Evolutionary conservation across 2,888 invertebrate genomes (phyloP).

Genomic region (Tethea ocularis): DNA sequence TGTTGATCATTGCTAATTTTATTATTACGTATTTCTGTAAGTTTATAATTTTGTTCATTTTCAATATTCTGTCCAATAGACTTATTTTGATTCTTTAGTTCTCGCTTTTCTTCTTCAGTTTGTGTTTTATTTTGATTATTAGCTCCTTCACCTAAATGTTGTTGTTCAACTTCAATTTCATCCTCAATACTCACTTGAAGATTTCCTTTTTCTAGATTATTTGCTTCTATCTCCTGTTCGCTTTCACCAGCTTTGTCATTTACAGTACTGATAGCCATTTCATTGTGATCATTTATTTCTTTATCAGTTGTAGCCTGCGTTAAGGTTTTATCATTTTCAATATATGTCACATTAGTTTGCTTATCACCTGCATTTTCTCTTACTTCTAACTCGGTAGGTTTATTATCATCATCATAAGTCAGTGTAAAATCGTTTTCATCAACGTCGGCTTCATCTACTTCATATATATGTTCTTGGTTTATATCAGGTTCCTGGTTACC

Average conservation of each 20-base stretch:
- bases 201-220: constrained; percentile 15
- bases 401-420: neutral
- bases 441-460: constrained; percentile 7
- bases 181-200: neutral
- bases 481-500: neutral
- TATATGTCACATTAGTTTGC: neutral
- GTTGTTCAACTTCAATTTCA: neutral
- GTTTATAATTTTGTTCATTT: constrained; percentile 15
- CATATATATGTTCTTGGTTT: constrained; percentile 8
- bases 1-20: constrained; percentile 18
- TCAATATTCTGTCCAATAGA: constrained; percentile 15
- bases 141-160: neutral
- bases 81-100: constrained; percentile 13
- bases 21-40: constrained; percentile 13
- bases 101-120: constrained; percentile 6
- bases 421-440: constrained; percentile 8
- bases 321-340: constrained; percentile 8
- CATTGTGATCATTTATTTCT: constrained; percentile 9
- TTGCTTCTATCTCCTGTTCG: constrained; percentile 9
- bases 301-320: neutral
- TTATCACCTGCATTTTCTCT: neutral
- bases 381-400: neutral
- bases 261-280: neutral
- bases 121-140: neutral
- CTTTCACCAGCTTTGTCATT: no score